phyloP scores from a whole-genome alignment of 2,113 vertebrate genomes.

The Uria lomvia region DNA sequence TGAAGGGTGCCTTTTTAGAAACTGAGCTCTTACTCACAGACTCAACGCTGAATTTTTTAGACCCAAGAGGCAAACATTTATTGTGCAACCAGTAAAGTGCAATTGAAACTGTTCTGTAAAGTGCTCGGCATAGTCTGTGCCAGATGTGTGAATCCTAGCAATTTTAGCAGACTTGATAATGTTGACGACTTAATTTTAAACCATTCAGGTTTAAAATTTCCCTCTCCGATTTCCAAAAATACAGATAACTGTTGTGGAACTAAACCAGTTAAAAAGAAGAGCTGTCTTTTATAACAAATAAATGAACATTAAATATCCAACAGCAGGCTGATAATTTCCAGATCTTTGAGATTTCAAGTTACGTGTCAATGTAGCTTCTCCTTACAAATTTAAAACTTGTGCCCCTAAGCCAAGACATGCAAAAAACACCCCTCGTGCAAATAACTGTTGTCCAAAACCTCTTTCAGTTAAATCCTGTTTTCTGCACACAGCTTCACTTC shows the following conservation, averaged over 20 bases:
- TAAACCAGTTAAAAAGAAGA: not conserved
- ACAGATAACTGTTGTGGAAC: not conserved
- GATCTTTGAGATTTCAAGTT: not conserved
- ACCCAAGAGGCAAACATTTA: not conserved
- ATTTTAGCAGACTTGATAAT: not conserved
- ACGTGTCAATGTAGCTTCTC: not conserved
- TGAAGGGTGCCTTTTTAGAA: not conserved
- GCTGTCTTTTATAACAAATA: not conserved
- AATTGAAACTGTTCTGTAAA: not conserved
- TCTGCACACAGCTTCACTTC: not conserved
- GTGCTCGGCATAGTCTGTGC: not conserved
- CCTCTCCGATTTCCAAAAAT: not conserved
- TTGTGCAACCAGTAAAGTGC: not conserved
- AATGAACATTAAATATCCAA: not conserved
- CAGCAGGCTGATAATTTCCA: not conserved
- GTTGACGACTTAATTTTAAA: not conserved
- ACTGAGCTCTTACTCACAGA: not conserved
- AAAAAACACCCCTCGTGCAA: not conserved
- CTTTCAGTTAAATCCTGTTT: not conserved
- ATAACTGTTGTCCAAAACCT: not conserved
- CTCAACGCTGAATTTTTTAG: not conserved
- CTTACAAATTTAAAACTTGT: not conserved
- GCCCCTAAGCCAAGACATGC: not conserved
- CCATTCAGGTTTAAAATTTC: not conserved
- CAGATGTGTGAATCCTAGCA: not conserved